Evolutionary conservation across 2,113 vertebrate species (phyloP), one percentile per base, ranked within the genome.

Genomic region (Xenopus laevis): DNA sequence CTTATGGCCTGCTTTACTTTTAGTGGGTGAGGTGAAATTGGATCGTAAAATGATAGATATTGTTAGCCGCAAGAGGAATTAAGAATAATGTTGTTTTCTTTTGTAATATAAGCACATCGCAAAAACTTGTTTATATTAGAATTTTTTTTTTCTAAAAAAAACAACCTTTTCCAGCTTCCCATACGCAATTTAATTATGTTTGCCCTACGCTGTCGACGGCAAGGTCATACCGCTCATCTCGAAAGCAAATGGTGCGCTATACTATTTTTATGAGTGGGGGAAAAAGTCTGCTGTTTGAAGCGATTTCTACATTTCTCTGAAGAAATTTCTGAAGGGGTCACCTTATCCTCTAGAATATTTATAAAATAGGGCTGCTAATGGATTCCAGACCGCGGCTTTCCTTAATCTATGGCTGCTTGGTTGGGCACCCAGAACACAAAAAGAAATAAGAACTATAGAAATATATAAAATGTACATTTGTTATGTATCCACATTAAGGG

Each of bases 21-120:
- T 60, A 27, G 58, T 23, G 18, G 58, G 58, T 10, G 21, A 60
- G 58, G 58, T 60, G 58, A 60, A 60, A 60, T 21, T 60, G 58
- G 21, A 60, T 21, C 58, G 15, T 60, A 60, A 60, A 60, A 60
- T 60, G 58, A 27, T 60, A 60, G 58, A 60, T 23, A 60, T 23
- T 27, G 58, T 60, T 60, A 23, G 58, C 58, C 6, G 58, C 11
- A 11, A 60, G 58, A 60, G 18, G 13, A 21, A 21, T 60, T 60
- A 60, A 60, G 18, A 60, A 23, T 21, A 23, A 21, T 21, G 58
- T 60, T 60, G 8, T 20, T 60, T 60, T 60, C 58, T 23, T 60
- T 23, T 27, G 18, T 27, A 21, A 10, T 60, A 27, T 60, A 27
- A 60, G 20, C 18, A 21, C 58, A 60, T 27, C 58, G 13, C 18